These are phyloP conservation scores for Operophtera brumata DNA, from an alignment of 2,888 invertebrate species.

Conservation along the genomic window DNA sequence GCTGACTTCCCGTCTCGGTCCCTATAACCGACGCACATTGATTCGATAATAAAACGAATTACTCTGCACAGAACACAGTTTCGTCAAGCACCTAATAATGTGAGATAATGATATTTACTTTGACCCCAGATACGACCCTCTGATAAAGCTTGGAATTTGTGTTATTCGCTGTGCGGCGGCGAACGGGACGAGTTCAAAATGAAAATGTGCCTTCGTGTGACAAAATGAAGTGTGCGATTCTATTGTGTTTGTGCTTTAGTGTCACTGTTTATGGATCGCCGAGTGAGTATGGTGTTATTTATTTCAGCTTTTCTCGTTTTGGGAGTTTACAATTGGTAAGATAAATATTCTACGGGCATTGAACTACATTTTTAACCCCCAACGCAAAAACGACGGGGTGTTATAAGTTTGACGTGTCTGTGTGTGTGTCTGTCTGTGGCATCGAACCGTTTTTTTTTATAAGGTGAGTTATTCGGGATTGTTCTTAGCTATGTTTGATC, in stretches of 20 bases:
- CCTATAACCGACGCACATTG: constrained; percentile 29
- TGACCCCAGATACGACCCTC: constrained; percentile 62
- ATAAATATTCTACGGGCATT: background rate
- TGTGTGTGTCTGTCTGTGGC: no score
- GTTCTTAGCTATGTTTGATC: no score
- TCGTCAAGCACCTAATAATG: constrained; percentile 56
- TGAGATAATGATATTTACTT: constrained; percentile 61
- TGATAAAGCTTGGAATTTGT: constrained; percentile 41
- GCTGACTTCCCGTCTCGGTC: constrained; percentile 27
- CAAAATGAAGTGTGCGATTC: constrained; percentile 67
- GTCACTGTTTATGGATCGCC: constrained; percentile 58
- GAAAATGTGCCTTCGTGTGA: constrained; percentile 44
- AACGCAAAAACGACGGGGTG: no score
- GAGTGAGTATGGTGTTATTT: constrained; percentile 53
- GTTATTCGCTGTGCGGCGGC: constrained; percentile 58
- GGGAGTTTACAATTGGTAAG: constrained; percentile 10
- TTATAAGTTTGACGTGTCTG: no score
- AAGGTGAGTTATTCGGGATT: no score
- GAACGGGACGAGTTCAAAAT: constrained; percentile 40
- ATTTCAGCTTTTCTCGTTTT: constrained; percentile 9
- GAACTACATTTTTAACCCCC: no score
- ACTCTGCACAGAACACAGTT: constrained; percentile 34
- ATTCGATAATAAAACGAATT: constrained; percentile 32
- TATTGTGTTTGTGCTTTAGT: constrained; percentile 64
- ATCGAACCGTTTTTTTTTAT: no score